Percentiles rank a stretch among this genome's conserved stretches.
Conservation (phyloP, 2,888 invertebrate species). For the Anticlea derivata region DNA sequence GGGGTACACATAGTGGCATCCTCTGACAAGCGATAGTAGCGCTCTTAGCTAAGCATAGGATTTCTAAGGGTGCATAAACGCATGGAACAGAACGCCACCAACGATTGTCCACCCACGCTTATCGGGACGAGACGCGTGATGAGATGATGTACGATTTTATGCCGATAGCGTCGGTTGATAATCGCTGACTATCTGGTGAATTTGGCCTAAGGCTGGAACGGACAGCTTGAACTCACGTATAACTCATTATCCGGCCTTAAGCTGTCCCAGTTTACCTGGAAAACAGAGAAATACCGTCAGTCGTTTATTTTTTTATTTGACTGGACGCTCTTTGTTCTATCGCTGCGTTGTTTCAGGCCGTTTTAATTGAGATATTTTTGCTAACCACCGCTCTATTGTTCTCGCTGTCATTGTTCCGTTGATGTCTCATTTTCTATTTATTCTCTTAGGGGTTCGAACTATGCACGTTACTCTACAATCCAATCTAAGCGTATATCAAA, state of each 20-base stretch:
- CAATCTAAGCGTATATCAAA: slow-evolving; percentile 12
- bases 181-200: slow-evolving; percentile 46
- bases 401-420: slow-evolving; percentile 24
- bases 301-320: slow-evolving; percentile 59
- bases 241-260: slow-evolving; percentile 83
- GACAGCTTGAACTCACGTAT: slow-evolving; percentile 73
- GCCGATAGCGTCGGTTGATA: slow-evolving; percentile 16
- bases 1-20: slow-evolving; percentile 26
- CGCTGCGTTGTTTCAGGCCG: slow-evolving; percentile 36
- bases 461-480: slow-evolving; percentile 14
- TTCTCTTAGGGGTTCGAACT: slow-evolving; percentile 18
- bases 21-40: slow-evolving; percentile 49
- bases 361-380: slow-evolving; percentile 40
- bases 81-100: not conserved
- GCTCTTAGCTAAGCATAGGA: slow-evolving; percentile 38
- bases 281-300: slow-evolving; percentile 73
- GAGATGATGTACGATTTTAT: slow-evolving; percentile 1
- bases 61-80: slow-evolving; percentile 18
- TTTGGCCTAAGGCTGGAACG: slow-evolving; percentile 49
- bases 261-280: slow-evolving; percentile 84
- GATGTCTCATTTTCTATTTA: slow-evolving; percentile 32
- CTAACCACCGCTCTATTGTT: slow-evolving; percentile 39
- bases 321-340: slow-evolving; percentile 54
- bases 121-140: not conserved
- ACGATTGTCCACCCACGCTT: slow-evolving; percentile 7